A percentile compares a stretch with the other conserved stretches of the same genome.
Evolutionary conservation across 53 echinoderm and acorn worm genomes (phyloP).

Genomic region (Apostichopus leukothele): DNA sequence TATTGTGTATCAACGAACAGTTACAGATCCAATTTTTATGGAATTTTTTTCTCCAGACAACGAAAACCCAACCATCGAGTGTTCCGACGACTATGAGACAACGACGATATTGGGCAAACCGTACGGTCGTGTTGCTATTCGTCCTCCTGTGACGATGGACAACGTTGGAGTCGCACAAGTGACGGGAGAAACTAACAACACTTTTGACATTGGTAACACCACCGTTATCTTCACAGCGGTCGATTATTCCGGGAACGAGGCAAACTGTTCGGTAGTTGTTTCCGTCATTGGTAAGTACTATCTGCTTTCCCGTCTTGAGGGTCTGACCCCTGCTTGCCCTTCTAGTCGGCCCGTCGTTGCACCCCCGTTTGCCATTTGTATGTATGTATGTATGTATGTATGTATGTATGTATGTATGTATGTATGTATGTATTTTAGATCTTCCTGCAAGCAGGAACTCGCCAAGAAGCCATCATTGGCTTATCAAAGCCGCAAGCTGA

Average conservation of each 20-base stretch:
- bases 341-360: too few relatives aligned
- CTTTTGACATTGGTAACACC: conserved; percentile 51
- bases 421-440: too few relatives aligned
- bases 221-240: conserved; percentile 53
- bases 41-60: not conserved
- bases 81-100: not conserved
- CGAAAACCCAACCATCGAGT: conserved; percentile 1
- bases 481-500: too few relatives aligned
- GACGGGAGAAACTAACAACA: not conserved
- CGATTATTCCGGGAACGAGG: conserved; percentile 51
- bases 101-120: not conserved
- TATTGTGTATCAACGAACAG: too few relatives aligned
- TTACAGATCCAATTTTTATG: too few relatives aligned
- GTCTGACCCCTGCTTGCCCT: too few relatives aligned
- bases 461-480: too few relatives aligned
- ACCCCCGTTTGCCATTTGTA: too few relatives aligned
- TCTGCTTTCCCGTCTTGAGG: not conserved
- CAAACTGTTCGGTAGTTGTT: conserved; percentile 56
- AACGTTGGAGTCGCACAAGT: conserved; percentile 31
- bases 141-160: conserved; percentile 20
- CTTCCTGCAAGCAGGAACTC: too few relatives aligned
- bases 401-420: too few relatives aligned
- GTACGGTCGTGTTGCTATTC: conserved; percentile 18
- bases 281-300: conserved; percentile 55
- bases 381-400: too few relatives aligned